A percentile compares a stretch with the other conserved stretches of the same genome.
These are phyloP conservation scores for Coelinius sp. DNA, from an alignment of 2,888 invertebrate genomes.

Conservation along the genomic window DNA sequence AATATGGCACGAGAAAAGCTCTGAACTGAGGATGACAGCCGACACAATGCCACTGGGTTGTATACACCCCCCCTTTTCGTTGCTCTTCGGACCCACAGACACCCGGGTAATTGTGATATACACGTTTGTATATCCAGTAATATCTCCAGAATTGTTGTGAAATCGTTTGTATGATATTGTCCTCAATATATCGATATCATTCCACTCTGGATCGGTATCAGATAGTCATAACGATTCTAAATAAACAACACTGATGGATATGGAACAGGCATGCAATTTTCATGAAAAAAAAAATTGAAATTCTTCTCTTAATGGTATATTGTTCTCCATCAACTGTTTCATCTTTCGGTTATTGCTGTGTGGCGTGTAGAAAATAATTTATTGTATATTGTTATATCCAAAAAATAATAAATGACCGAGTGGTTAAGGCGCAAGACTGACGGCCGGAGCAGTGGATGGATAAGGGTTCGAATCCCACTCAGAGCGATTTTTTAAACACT, in stretches of 20 bases:
- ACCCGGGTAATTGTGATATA: neutral
- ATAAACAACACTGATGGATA: neutral
- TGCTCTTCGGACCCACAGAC: neutral
- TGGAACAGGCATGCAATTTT: neutral
- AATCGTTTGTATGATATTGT: neutral
- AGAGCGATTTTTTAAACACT: too few species aligned
- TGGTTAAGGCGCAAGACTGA: too few species aligned
- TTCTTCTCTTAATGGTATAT: constrained; percentile 8
- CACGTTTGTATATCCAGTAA: neutral
- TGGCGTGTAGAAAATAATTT: constrained; percentile 14
- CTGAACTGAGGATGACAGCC: constrained; percentile 68
- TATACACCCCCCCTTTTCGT: constrained; percentile 44
- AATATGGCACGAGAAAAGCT: constrained; percentile 55
- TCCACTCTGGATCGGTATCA: neutral
- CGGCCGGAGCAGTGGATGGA: too few species aligned
- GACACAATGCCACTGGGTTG: constrained; percentile 61
- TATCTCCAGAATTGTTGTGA: neutral
- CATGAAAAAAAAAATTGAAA: neutral
- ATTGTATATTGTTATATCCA: neutral
- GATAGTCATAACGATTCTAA: neutral
- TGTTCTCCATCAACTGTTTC: neutral
- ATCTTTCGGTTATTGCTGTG: constrained; percentile 16
- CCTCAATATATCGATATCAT: neutral
- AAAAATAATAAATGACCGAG: neutral
- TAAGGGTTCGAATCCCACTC: too few species aligned